Conservation (phyloP, 2,888 invertebrate genomes). For the Oxycera nigricornis region DNA sequence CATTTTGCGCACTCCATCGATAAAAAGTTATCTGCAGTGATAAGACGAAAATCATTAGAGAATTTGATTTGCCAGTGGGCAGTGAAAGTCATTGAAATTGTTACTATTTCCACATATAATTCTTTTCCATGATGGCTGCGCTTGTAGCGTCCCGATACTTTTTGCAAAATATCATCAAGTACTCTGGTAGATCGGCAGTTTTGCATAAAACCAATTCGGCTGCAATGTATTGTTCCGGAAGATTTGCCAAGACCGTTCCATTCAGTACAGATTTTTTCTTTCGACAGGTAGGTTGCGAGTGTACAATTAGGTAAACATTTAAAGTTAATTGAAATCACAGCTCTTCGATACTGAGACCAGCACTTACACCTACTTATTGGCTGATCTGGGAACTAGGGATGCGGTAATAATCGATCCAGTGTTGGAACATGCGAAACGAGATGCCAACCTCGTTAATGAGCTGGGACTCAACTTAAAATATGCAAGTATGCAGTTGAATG, state of each 20-base stretch:
- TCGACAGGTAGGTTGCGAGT: constrained; percentile 66
- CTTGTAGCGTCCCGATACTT: background rate
- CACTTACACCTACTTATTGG: constrained; percentile 95
- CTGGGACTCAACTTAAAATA: constrained; percentile 77
- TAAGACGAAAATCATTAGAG: background rate
- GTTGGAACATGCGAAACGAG: constrained; percentile 84
- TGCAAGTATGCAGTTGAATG: constrained; percentile 75
- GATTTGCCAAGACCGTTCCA: constrained; percentile 51
- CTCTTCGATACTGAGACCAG: constrained; percentile 89
- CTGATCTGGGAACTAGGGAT: constrained; percentile 75
- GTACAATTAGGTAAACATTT: background rate
- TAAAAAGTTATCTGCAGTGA: background rate
- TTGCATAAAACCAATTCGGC: too few relatives aligned
- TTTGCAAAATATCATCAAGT: background rate
- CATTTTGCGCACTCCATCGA: background rate
- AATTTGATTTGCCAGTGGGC: background rate
- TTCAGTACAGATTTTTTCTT: constrained; percentile 66
- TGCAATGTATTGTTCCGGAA: background rate
- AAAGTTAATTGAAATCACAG: constrained; percentile 63
- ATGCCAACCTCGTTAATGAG: constrained; percentile 75
- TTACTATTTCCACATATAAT: background rate
- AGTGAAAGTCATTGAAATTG: background rate
- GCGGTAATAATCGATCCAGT: constrained; percentile 98
- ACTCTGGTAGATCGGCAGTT: background rate
- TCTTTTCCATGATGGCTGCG: background rate